A percentile compares a stretch with the other conserved stretches of the same genome.
Evolutionary conservation across 1,140 invertebrate genomes (phyloP).

Genomic region (Brevipalpus yothersi): DNA sequence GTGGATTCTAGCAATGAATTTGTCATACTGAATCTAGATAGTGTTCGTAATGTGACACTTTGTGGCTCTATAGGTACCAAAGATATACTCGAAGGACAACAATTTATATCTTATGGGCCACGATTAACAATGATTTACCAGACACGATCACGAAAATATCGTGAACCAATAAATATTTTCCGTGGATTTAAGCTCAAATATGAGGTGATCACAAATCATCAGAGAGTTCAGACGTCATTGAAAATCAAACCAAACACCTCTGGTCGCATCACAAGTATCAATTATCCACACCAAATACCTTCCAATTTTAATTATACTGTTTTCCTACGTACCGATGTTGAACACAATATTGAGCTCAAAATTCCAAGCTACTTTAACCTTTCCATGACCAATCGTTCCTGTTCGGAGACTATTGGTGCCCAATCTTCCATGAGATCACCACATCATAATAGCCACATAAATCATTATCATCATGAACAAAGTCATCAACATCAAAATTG

Average conservation of each 20-base stretch:
- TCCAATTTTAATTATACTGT: conserved; percentile 25
- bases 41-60: conserved; percentile 3
- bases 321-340: conserved; percentile 28
- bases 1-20: not conserved
- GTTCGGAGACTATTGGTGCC: too few species aligned
- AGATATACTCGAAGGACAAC: conserved; percentile 6
- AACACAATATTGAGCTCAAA: conserved; percentile 26
- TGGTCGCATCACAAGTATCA: conserved; percentile 17
- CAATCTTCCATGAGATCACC: too few species aligned
- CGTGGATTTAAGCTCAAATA: conserved; percentile 4
- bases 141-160: conserved; percentile 7
- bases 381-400: too few species aligned
- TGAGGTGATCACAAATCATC: not conserved
- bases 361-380: too few species aligned
- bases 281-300: conserved; percentile 27
- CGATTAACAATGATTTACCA: not conserved
- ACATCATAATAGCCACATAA: too few species aligned
- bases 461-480: too few species aligned
- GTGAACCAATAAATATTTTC: not conserved
- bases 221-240: conserved; percentile 2
- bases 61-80: conserved; percentile 1
- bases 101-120: conserved; percentile 1
- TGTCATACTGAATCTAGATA: not conserved
- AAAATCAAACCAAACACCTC: conserved; percentile 1
- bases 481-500: too few species aligned